Conservation (phyloP, 92 coral and sea anemone species). For the Bergia sp. region DNA sequence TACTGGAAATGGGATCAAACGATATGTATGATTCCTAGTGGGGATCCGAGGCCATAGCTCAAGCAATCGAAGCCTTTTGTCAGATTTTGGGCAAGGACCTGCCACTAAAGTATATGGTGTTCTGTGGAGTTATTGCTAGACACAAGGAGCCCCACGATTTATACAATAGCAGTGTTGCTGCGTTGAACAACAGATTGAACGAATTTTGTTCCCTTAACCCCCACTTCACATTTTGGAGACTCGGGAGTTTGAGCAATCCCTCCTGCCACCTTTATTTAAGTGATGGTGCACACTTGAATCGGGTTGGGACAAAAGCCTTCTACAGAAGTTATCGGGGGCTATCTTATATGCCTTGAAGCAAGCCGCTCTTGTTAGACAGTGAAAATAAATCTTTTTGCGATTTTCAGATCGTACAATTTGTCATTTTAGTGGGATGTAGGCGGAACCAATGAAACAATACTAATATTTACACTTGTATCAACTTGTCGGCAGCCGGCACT, state of each 20-base stretch:
- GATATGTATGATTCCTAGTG: background rate
- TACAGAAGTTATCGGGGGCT: background rate
- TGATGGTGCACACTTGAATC: background rate
- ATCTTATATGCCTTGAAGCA: conserved; percentile 3
- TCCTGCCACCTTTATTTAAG: background rate
- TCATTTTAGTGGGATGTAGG: too few relatives aligned
- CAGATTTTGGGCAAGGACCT: background rate
- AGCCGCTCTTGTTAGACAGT: background rate
- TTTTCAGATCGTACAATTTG: too few relatives aligned
- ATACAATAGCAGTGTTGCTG: background rate
- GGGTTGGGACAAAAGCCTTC: background rate
- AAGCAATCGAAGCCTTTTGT: background rate
- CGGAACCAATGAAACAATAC: too few relatives aligned
- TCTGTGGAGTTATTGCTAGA: background rate
- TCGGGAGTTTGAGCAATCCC: background rate
- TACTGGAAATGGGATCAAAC: background rate
- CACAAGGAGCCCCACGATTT: background rate
- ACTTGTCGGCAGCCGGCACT: too few relatives aligned
- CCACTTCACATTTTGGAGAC: background rate
- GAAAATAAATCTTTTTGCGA: too few relatives aligned
- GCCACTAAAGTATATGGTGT: background rate
- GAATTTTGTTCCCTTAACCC: background rate
- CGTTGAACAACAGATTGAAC: background rate
- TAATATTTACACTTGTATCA: too few relatives aligned
- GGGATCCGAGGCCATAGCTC: background rate